Evolutionary conservation across 2,797 vertebrate genomes (phyloP).

Genomic region (Anas capensis): DNA sequence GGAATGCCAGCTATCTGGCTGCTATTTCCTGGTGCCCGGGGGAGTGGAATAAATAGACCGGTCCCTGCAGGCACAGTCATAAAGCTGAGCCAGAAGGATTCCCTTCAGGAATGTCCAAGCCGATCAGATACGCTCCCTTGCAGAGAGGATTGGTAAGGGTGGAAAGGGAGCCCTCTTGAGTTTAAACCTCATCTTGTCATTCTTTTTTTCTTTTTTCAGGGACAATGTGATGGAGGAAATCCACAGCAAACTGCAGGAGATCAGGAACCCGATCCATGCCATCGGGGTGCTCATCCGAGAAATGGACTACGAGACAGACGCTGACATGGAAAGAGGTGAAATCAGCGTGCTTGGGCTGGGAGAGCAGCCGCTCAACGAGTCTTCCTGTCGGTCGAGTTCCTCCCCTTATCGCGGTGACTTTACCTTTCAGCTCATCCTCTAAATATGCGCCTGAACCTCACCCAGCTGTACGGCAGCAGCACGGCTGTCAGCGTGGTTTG

Average conservation of each 20-base stretch:
- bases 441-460: constrained; percentile 83
- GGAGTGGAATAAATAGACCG: constrained; percentile 42
- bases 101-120: background rate
- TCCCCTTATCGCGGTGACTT: background rate
- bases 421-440: constrained; percentile 82
- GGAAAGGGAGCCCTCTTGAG: constrained; percentile 25
- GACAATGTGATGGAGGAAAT: constrained; percentile 89
- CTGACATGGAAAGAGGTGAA: constrained; percentile 82
- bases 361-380: background rate
- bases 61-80: background rate
- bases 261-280: constrained; percentile 86
- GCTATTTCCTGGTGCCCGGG: constrained; percentile 55
- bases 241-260: constrained; percentile 91
- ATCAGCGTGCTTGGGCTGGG: background rate
- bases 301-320: constrained; percentile 92
- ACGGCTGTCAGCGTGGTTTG: constrained; percentile 82
- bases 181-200: background rate
- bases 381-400: background rate
- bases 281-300: constrained; percentile 89
- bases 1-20: constrained; percentile 56
- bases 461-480: constrained; percentile 89
- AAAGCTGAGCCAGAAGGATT: background rate
- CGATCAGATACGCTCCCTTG: background rate
- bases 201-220: constrained; percentile 67
- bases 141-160: background rate